phyloP scores from a whole-genome alignment of 2,113 vertebrate genomes.

The Propithecus coquereli region DNA sequence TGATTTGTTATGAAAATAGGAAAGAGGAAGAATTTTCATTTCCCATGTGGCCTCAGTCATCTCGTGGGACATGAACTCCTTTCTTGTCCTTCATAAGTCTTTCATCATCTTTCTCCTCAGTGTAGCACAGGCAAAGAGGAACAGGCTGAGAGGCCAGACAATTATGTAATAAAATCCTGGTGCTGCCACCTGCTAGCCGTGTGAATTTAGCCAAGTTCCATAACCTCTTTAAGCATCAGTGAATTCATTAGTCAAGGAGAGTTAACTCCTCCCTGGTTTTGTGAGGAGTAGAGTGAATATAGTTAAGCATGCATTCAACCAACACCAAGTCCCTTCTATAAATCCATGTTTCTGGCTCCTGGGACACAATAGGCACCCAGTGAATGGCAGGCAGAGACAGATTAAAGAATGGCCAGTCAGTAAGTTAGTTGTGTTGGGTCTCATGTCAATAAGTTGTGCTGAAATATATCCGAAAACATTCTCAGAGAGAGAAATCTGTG shows the following conservation, averaged over 20 bases:
- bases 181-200: neutral
- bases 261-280: neutral
- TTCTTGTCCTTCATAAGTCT: neutral
- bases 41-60: fast-evolving
- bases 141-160: neutral
- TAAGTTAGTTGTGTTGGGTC: neutral
- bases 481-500: neutral
- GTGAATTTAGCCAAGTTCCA: neutral
- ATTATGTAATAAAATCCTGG: neutral
- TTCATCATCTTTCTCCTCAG: neutral
- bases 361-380: neutral
- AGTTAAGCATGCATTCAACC: neutral
- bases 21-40: neutral
- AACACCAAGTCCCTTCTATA: neutral
- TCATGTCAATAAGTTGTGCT: neutral
- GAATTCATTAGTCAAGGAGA: neutral
- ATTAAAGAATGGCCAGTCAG: neutral
- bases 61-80: neutral
- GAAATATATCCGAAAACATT: neutral
- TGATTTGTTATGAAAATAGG: neutral
- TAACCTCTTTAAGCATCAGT: neutral
- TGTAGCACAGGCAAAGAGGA: neutral
- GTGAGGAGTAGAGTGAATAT: neutral
- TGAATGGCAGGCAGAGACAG: neutral
- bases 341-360: neutral